Evolutionary conservation across 1,140 invertebrate genomes (phyloP), one percentile per base, ranked within the genome.

Genomic region (Archegozetes longisetosus): DNA sequence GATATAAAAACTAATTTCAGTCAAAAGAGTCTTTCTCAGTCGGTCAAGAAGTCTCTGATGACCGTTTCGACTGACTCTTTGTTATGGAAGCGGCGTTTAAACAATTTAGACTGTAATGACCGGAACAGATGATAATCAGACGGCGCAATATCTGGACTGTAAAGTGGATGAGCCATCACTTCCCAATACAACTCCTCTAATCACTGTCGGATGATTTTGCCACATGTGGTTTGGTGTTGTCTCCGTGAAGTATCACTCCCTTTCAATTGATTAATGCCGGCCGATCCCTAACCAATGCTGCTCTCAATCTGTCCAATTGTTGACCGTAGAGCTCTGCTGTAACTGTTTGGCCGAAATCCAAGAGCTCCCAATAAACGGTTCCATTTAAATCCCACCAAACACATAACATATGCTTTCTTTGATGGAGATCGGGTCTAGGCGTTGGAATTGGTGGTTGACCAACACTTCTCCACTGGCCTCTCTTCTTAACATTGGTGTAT

Each of bases 111-210:
- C n/a, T n/a, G n/a, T n/a, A 54, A 3, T 25, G 58, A 47, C 49
- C 3, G n/a, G 55, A 76, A 74, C 48, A 77, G 64, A 59, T 71
- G 68, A 55, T 63, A 75, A 53, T 75, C 72, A 57, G 66, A 68
- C 63, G 70, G 70, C 58, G 71, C 67, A 6, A 74, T 26, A 65
- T 77, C 73, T 59, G 70, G 71, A 61, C 66, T 71, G 66, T 73
- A 75, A 55, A 70, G 71, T 65, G 72, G 73, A 67, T 76, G 71
- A 53, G 62, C 58, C 50, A 78, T 72, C 65, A 72, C 29, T 65
- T 74, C 67, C 72, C 70, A 75, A 53, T 67, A 68, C 60, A 74
- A 65, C 66, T 74, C 66, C 47, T 68, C 47, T 47, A n/a, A n/a
- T n/a, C n/a, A n/a, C n/a, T n/a, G n/a, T n/a, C n/a, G n/a, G n/a